Conservation (phyloP, 2,888 invertebrate genomes). For the Vesta saturnalis region DNA sequence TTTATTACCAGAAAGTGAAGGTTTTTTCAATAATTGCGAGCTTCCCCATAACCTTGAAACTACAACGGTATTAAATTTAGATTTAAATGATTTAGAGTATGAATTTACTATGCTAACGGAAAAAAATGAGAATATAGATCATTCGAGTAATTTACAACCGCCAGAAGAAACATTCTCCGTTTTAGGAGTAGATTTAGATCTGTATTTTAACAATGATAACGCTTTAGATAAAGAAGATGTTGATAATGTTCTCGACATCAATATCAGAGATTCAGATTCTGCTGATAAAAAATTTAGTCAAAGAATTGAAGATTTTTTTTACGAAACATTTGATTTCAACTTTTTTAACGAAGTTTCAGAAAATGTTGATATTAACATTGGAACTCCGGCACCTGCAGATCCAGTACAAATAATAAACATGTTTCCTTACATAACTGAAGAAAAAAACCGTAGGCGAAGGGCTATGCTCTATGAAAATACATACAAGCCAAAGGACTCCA, state of each 20-base stretch:
- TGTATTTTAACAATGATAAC: conserved; percentile 43
- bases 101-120: conserved; percentile 20
- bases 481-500: conserved; percentile 41
- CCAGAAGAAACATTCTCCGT: conserved; percentile 45
- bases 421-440: conserved; percentile 59
- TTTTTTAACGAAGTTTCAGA: conserved; percentile 42
- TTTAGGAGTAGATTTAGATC: conserved; percentile 53
- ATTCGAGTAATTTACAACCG: background rate
- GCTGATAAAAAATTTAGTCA: conserved; percentile 28
- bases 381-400: conserved; percentile 29
- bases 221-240: conserved; percentile 47
- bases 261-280: conserved; percentile 13
- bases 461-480: conserved; percentile 59
- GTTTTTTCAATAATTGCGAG: conserved; percentile 24
- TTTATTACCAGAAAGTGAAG: conserved; percentile 36
- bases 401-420: conserved; percentile 51
- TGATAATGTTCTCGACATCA: conserved; percentile 37
- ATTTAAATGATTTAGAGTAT: conserved; percentile 21
- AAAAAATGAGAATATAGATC: background rate
- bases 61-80: conserved; percentile 13
- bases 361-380: conserved; percentile 35
- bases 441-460: conserved; percentile 57
- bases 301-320: conserved; percentile 48
- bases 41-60: background rate
- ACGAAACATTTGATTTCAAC: conserved; percentile 45